Base-by-base conservation (phyloP, 2,797 vertebrate genomes). In the Xenopus petersii region DNA sequence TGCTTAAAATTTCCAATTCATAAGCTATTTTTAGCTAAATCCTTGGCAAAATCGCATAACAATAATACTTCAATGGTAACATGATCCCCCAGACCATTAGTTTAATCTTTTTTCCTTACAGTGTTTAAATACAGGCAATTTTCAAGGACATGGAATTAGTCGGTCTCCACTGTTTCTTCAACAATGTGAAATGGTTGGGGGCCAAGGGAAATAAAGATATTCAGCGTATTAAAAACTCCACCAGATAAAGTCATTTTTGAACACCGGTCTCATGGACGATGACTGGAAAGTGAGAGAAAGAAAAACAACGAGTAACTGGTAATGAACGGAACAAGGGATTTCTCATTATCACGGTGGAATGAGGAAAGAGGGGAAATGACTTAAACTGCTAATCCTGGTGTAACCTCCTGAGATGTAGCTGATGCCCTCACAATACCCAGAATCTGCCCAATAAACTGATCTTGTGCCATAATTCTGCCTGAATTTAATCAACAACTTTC, bases 81-180 rank as follows among this genome's bases (percentile, higher is more conserved):
- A 54, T 21, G 59, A 64, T 55, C 68, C 49, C 54, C 58, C 48
- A 61, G 16, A 21, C 71, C 71, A 79, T 79, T 74, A 74, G 61
- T 70, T 74, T 74, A 74, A 79, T 74, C 75, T 60, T 36, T 13
- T 61, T 78, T 69, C 67, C 66, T 74, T 36, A 47, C 15, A 70
- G 60, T 63, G 61, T 68, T 78, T 73, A 69, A 78, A 69, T 78
- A 64, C 59, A 42, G 36, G 70, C 65, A 42, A 62, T 78, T 60
- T 62, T 78, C 70, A 74, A 79, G 76, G 76, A 79, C 71, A 33
- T 10, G 24, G 66, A 70, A 79, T 73, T 26, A 69, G 13, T 24
- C 47, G 54, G 64, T 71, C 71, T 79, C 73, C 60, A 60, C 21
- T 47, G 56, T 21, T 56, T 70, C 54, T 33, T 64, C 30, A 63